Evolutionary conservation across 2,888 invertebrate species (phyloP).

Genomic region (Tipula vernalis): DNA sequence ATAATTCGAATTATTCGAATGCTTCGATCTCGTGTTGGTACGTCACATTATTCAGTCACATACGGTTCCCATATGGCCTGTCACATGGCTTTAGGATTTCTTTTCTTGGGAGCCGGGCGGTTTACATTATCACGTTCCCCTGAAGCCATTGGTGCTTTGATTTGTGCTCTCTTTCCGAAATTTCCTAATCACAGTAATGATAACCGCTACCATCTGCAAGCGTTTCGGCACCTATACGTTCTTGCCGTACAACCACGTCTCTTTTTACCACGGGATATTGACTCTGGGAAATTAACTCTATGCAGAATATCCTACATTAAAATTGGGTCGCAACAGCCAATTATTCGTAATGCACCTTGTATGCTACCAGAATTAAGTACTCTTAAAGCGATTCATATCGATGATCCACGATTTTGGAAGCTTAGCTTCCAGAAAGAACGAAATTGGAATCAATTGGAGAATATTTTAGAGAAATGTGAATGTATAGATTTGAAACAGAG

Average conservation of each 20-base stretch:
- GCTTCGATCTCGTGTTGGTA: conserved; percentile 68
- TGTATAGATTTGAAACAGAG: conserved; percentile 77
- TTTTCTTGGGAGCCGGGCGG: conserved; percentile 89
- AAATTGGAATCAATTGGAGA: conserved; percentile 75
- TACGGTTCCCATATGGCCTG: conserved; percentile 90
- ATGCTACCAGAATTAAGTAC: conserved; percentile 69
- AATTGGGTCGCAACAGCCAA: conserved; percentile 39
- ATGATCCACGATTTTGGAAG: conserved; percentile 84
- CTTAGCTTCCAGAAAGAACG: conserved; percentile 66
- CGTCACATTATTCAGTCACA: conserved; percentile 55
- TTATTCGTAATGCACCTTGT: conserved; percentile 62
- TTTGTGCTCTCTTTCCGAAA: conserved; percentile 93
- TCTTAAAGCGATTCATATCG: conserved; percentile 59
- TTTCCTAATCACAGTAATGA: conserved; percentile 94
- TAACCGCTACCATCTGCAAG: conserved; percentile 94
- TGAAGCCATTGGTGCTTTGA: conserved; percentile 73
- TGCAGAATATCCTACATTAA: conserved; percentile 54
- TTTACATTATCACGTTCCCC: conserved; percentile 73
- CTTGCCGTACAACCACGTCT: conserved; percentile 85
- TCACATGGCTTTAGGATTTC: conserved; percentile 87
- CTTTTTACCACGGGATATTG: conserved; percentile 75
- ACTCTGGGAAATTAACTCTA: conserved; percentile 66
- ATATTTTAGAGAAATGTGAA: conserved; percentile 45
- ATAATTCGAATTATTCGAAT: conserved; percentile 74
- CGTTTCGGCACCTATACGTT: conserved; percentile 91